Conservation (phyloP, 2,113 vertebrate species). For the Pomatostomus ruficeps region DNA sequence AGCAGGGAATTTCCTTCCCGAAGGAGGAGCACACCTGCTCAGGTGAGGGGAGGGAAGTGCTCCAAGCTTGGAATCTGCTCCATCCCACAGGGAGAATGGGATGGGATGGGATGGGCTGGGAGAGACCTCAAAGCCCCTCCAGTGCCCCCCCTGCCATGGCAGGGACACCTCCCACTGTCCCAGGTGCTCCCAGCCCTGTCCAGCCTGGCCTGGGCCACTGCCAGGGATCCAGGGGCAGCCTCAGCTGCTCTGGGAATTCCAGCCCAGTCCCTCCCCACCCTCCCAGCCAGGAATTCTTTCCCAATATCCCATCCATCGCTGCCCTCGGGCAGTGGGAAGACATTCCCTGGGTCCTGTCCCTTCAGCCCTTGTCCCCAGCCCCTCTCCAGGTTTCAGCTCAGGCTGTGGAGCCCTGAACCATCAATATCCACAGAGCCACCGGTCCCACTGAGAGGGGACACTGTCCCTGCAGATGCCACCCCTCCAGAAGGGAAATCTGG, state of each 20-base stretch:
- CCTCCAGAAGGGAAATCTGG: not conserved
- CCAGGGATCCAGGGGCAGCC: not conserved
- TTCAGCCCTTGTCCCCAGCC: not conserved
- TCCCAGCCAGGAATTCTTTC: not conserved
- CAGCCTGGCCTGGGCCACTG: not conserved
- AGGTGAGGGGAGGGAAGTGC: not conserved
- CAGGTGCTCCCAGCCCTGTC: not conserved
- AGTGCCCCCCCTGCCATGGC: not conserved
- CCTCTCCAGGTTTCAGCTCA: not conserved
- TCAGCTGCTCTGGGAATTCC: not conserved
- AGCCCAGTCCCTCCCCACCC: accelerated
- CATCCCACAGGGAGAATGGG: not conserved
- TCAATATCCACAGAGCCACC: not conserved
- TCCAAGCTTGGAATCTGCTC: not conserved
- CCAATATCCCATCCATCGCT: not conserved
- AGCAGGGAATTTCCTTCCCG: not conserved
- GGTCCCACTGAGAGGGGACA: not conserved
- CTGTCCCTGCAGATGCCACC: not conserved
- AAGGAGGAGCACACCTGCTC: not conserved
- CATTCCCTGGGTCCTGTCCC: not conserved
- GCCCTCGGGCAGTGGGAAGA: not conserved
- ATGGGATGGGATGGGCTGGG: not conserved
- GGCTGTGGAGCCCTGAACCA: not conserved
- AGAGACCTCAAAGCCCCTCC: not conserved
- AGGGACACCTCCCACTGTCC: not conserved